Base-by-base conservation (phyloP, 2,797 vertebrate genomes). In the Amazonetta brasiliensis region DNA sequence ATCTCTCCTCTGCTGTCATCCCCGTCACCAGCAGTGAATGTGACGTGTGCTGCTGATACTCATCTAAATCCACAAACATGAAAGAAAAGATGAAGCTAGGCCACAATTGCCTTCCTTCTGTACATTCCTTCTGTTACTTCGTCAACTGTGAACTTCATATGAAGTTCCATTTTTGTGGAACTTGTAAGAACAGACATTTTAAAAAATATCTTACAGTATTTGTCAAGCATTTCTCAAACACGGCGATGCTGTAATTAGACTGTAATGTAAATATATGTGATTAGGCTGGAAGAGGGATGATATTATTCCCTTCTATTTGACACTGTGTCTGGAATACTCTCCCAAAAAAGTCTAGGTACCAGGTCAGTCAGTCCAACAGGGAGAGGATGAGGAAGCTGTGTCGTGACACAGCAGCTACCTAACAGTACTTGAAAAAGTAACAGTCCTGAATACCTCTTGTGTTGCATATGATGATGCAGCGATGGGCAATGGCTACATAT, bases 201-300 rank as follows among this genome's bases (percentile, higher is more conserved):
- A 87, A 35, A 95, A 84, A 94, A 64, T 37, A 44, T 21, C 59
- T 84, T 84, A 37, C 55, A 12, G 1, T 78, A 62, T 94, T 92
- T 87, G 69, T 87, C 68, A 84, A 93, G 62, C 39, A 41, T 94
- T 92, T 87, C 77, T 87, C 68, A 84, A 93, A 66, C 43, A 44
- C 80, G 22, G 8, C 72, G 81, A 63, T 46, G 43, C 87, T 79
- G 35, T 44, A 83, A 76, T 90, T 90, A 83, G 55, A 26, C 54
- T 46, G 16, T 30, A 56, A 73, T 10, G 39, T 41, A 89, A 71
- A 66, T 50, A 78, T 73, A 73, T 21, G 8, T 28, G 80, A 72
- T 81, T 66, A 81, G 33, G 55, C 21, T 73, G 2, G 11, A 81
- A 43, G 46, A 78, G 11, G 21, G 17, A 86, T 73, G 80, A 52